Conservation (phyloP, 2,797 vertebrate species). For the Hephaestus fuliginosus region DNA sequence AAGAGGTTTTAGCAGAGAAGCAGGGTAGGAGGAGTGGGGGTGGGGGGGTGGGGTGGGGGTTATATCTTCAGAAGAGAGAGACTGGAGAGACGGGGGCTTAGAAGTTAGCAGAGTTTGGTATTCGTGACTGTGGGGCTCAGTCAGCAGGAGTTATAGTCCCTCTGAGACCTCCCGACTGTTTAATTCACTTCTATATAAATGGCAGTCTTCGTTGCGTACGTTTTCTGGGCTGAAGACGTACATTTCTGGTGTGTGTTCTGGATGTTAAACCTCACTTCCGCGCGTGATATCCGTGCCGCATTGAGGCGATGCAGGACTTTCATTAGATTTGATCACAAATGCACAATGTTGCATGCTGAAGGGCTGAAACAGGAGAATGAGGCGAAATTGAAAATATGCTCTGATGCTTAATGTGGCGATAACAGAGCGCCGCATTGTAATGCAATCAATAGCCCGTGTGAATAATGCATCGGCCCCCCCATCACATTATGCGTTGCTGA, state of each 20-base stretch:
- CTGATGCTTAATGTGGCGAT: constrained; percentile 45
- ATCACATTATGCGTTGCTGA: constrained; percentile 68
- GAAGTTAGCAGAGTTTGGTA: constrained; percentile 72
- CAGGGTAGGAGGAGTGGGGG: constrained; percentile 20
- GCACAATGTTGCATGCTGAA: constrained; percentile 4
- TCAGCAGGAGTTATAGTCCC: constrained; percentile 69
- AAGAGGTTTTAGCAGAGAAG: constrained; percentile 69
- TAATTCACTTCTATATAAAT: constrained; percentile 58
- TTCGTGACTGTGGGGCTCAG: constrained; percentile 73
- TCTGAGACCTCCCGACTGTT: constrained; percentile 55
- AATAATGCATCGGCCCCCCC: constrained; percentile 58
- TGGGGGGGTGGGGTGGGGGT: constrained; percentile 18
- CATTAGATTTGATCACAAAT: constrained; percentile 16
- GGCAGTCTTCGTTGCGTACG: constrained; percentile 35
- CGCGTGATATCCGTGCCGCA: constrained; percentile 8
- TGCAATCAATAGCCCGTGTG: constrained; percentile 61
- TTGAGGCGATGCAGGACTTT: background rate
- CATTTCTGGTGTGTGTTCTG: constrained; percentile 27
- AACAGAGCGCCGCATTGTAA: constrained; percentile 50
- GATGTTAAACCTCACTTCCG: constrained; percentile 8
- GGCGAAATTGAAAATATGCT: constrained; percentile 9
- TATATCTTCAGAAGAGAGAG: constrained; percentile 67
- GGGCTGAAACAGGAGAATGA: background rate
- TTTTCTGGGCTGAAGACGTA: constrained; percentile 30
- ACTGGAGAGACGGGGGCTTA: constrained; percentile 67